These are phyloP conservation scores for Tachypleus tridentatus DNA, from an alignment of 1,140 invertebrate genomes.

Conservation along the genomic window DNA sequence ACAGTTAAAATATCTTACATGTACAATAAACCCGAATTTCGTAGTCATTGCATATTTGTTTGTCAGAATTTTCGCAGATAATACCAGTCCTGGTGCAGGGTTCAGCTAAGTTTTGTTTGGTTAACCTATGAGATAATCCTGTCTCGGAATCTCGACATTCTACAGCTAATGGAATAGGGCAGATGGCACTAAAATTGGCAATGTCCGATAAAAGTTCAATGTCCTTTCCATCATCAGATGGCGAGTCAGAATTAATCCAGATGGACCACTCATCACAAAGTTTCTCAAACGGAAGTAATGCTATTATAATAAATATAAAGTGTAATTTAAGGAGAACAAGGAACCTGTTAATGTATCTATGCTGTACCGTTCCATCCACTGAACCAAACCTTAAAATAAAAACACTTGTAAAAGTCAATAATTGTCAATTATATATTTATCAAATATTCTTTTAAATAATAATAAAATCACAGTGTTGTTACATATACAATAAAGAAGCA, in stretches of 20 bases:
- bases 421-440: too few species aligned
- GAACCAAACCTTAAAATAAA: too few species aligned
- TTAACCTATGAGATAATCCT: not conserved
- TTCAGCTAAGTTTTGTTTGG: not conserved
- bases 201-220: slow-evolving; percentile 30
- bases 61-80: slow-evolving; percentile 3
- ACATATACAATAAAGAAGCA: too few species aligned
- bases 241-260: slow-evolving; percentile 31
- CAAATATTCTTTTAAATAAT: too few species aligned
- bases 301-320: not conserved
- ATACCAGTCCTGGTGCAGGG: not conserved
- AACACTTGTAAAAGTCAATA: too few species aligned
- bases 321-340: not conserved
- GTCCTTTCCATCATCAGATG: slow-evolving; percentile 29
- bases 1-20: slow-evolving; percentile 22
- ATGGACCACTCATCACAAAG: slow-evolving; percentile 30
- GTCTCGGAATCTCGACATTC: not conserved
- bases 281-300: slow-evolving; percentile 4
- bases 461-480: too few species aligned
- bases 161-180: not conserved
- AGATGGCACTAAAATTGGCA: slow-evolving; percentile 9
- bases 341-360: too few species aligned
- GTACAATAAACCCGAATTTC: slow-evolving; percentile 35
- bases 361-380: too few species aligned
- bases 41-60: slow-evolving; percentile 31